phyloP scores from a whole-genome alignment of 2,888 invertebrate genomes.

The Habroteleia sp. region DNA sequence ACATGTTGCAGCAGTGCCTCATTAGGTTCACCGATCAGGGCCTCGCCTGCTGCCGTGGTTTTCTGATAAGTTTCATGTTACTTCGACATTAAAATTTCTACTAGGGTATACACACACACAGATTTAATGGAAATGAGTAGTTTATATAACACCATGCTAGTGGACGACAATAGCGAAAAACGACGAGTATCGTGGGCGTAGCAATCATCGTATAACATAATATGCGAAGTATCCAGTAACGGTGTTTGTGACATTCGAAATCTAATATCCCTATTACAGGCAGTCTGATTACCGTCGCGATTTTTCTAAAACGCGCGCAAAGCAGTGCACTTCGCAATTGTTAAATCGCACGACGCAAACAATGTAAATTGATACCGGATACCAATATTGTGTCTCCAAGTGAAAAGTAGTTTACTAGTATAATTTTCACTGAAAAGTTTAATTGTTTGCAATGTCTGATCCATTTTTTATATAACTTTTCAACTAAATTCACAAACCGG shows the following conservation, averaged over 20 bases:
- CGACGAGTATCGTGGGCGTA: slow-evolving; percentile 13
- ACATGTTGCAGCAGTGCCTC: too few species aligned
- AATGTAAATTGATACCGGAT: slow-evolving; percentile 37
- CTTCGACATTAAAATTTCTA: too few species aligned
- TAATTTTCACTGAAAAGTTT: slow-evolving; percentile 6
- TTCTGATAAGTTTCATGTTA: too few species aligned
- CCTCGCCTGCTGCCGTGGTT: too few species aligned
- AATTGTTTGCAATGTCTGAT: too few species aligned
- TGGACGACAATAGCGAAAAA: slow-evolving; percentile 4
- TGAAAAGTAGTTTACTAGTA: slow-evolving; percentile 23
- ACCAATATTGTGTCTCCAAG: slow-evolving; percentile 20
- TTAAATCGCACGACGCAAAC: slow-evolving; percentile 43
- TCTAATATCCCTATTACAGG: slow-evolving; percentile 50
- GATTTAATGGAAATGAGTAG: too few species aligned
- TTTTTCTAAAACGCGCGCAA: slow-evolving; percentile 24
- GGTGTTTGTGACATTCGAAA: slow-evolving; percentile 48
- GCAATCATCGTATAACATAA: slow-evolving; percentile 49
- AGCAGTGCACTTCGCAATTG: slow-evolving; percentile 23
- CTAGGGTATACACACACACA: too few species aligned
- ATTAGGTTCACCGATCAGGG: too few species aligned
- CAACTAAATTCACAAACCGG: too few species aligned
- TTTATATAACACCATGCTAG: background rate
- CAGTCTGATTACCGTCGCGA: slow-evolving; percentile 36
- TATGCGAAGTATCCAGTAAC: slow-evolving; percentile 32
- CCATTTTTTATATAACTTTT: too few species aligned